Evolutionary conservation across 2,113 vertebrate species (phyloP).

Genomic region (Bubalus kerabau): DNA sequence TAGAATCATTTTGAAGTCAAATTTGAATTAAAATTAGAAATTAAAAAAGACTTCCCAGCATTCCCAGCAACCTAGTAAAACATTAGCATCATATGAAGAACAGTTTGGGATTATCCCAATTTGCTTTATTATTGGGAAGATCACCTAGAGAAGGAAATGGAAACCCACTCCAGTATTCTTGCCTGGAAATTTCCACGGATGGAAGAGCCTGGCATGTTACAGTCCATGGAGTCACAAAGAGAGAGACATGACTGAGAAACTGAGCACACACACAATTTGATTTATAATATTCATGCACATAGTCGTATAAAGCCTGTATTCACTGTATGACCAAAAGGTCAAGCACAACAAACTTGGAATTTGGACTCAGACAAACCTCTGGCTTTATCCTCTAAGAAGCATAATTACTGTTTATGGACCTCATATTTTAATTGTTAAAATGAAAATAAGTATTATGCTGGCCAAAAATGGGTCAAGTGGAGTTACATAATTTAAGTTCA

Average conservation of each 20-base stretch:
- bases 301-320: neutral
- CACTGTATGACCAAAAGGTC: neutral
- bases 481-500: neutral
- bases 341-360: neutral
- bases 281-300: neutral
- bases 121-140: neutral
- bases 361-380: neutral
- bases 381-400: neutral
- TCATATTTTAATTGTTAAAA: neutral
- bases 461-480: neutral
- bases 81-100: neutral
- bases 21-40: neutral
- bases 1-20: neutral
- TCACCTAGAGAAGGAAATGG: neutral
- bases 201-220: neutral
- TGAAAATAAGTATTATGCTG: neutral
- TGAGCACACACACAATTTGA: neutral
- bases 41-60: neutral
- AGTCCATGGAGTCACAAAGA: neutral
- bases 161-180: neutral
- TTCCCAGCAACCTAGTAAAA: neutral
- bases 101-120: neutral
- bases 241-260: neutral
- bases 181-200: neutral
- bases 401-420: neutral